phyloP scores from a whole-genome alignment of 2,797 vertebrate genomes.

The Heliangelus exortis region DNA sequence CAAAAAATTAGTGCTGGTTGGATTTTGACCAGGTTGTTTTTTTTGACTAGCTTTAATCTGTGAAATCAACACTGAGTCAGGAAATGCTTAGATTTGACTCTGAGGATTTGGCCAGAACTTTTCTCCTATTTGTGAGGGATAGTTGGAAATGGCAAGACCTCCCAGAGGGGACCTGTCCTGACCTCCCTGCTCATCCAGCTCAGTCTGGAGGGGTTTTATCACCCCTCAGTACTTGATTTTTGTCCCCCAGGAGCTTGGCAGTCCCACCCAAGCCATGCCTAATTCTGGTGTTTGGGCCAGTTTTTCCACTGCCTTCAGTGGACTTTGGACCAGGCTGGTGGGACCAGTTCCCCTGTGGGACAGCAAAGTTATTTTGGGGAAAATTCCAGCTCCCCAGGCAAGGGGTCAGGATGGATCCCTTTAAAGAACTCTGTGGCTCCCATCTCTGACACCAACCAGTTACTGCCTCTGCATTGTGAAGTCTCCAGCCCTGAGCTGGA shows the following conservation, averaged over 20 bases:
- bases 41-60: conserved; percentile 62
- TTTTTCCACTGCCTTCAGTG: neutral
- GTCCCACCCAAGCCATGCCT: accelerated
- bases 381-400: neutral
- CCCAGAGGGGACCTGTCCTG: neutral
- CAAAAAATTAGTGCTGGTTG: conserved; percentile 44
- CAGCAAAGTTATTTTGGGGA: neutral
- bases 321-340: neutral
- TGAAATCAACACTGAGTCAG: conserved; percentile 67
- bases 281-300: neutral
- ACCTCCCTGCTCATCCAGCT: neutral
- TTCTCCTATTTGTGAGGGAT: conserved; percentile 8
- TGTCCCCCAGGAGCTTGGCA: neutral
- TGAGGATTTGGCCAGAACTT: conserved; percentile 12
- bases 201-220: neutral
- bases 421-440: neutral
- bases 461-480: accelerated
- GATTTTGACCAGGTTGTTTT: conserved; percentile 45
- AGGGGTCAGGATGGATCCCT: neutral
- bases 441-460: accelerated
- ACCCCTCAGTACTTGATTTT: neutral
- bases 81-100: conserved; percentile 62
- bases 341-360: neutral
- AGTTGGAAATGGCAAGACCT: conserved; percentile 8
- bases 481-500: neutral